Base-by-base conservation (phyloP, 2,888 invertebrate species). In the Blera fallax region DNA sequence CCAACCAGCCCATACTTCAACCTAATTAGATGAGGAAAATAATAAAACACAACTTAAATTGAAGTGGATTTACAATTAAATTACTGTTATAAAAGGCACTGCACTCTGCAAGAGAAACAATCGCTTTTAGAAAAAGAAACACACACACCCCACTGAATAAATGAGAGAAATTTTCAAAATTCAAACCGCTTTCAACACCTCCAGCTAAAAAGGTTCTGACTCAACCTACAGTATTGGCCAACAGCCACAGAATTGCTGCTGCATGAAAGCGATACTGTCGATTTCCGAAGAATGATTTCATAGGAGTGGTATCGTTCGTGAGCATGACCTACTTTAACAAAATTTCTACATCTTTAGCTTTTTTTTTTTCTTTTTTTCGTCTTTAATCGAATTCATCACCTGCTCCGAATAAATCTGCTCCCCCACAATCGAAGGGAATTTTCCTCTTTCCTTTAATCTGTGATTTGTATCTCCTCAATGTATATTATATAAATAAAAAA, bases 291-390 rank as follows among this genome's bases (percentile, higher is more conserved):
- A 62, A 54, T n/a, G 27, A 45, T 11, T 29, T 45, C 34, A 11
- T 56, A 65, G 64, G 64, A 64, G 21, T 73, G 72, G 24, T 4
- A 24, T 16, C 34, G 8, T 21, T 64, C 18, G 11, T 11, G n/a
- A 67, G 52, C 54, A 69, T 62, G 74, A 56, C 65, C 74, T 74
- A 74, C 74, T 74, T 65, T 34, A 54, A 70, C 45, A 16, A 54
- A 40, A 27, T 45, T 37, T 73, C 40, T 21, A 32, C 60, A 34
- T 45, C 43, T 32, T 32, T 1, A 11, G 8, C 10, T 10, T 14
- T 24, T n/a, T 52, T 27, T 29, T 52, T 29, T n/a, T 2, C n/a
- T 29, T 11, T 37, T 56, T 50, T 45, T n/a, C n/a, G n/a, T n/a
- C n/a, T 50, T 67, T 29, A 24, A 34, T 58, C 21, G 43, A 43